phyloP scores from a whole-genome alignment of 2,113 vertebrate genomes.

The Isichthys henryi region DNA sequence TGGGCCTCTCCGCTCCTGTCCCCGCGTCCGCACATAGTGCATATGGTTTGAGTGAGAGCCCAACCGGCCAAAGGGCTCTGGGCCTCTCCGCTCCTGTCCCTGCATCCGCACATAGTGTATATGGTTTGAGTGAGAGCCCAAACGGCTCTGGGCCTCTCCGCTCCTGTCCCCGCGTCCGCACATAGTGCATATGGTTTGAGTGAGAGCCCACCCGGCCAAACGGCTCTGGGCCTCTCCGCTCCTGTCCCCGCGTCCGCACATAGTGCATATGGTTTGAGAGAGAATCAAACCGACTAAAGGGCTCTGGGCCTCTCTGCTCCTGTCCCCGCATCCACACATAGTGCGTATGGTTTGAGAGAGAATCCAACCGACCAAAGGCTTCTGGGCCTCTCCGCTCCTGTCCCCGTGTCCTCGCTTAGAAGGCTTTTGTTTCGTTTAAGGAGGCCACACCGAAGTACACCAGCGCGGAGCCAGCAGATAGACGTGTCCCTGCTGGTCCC shows the following conservation, averaged over 20 bases:
- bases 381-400: not conserved
- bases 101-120: too few relatives aligned
- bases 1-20: not conserved
- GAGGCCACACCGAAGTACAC: not conserved
- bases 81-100: too few relatives aligned
- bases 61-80: too few relatives aligned
- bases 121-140: not conserved
- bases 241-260: not conserved
- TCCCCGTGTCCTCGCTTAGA: not conserved
- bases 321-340: too few relatives aligned
- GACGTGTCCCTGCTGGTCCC: not conserved
- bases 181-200: too few relatives aligned
- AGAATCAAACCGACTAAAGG: too few relatives aligned
- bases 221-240: not conserved
- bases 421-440: not conserved
- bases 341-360: not conserved
- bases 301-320: too few relatives aligned
- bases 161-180: not conserved
- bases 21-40: not conserved
- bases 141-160: not conserved
- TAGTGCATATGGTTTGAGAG: too few relatives aligned
- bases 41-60: too few relatives aligned
- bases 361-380: not conserved
- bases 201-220: too few relatives aligned
- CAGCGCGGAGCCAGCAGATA: not conserved